phyloP scores from a whole-genome alignment of 2,797 vertebrate genomes.

The Podarcis lilfordi region DNA sequence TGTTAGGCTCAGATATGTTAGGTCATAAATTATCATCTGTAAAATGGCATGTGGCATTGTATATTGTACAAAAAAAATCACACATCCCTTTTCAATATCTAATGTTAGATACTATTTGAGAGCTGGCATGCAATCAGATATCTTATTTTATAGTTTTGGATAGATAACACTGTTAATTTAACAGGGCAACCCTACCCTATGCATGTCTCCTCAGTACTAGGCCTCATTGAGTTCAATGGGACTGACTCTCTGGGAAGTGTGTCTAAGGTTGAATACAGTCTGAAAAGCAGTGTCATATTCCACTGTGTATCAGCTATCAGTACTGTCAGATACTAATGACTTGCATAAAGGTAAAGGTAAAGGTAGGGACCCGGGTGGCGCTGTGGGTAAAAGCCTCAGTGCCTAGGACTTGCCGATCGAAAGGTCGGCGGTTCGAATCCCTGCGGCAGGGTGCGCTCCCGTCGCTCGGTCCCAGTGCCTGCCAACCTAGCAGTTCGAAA shows the following conservation, averaged over 20 bases:
- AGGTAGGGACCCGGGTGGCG: too few species aligned
- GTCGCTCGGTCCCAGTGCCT: too few species aligned
- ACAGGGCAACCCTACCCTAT: background rate
- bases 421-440: too few species aligned
- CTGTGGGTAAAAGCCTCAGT: too few species aligned
- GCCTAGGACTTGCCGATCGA: too few species aligned
- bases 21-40: background rate
- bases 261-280: background rate
- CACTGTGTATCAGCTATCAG: background rate
- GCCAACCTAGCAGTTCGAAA: too few species aligned
- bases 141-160: background rate
- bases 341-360: too few species aligned
- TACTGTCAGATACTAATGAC: background rate
- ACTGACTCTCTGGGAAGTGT: background rate
- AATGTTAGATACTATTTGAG: background rate
- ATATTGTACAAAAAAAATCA: background rate
- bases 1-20: background rate
- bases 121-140: too few species aligned
- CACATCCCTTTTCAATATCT: background rate
- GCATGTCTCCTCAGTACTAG: background rate
- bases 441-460: too few species aligned
- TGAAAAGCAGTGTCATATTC: background rate
- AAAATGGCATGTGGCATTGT: background rate
- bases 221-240: background rate
- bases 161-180: background rate